Percentiles rank a stretch among this genome's conserved stretches.
Conservation (phyloP, 2,113 vertebrate genomes). For the Atherinomorus stipes region DNA sequence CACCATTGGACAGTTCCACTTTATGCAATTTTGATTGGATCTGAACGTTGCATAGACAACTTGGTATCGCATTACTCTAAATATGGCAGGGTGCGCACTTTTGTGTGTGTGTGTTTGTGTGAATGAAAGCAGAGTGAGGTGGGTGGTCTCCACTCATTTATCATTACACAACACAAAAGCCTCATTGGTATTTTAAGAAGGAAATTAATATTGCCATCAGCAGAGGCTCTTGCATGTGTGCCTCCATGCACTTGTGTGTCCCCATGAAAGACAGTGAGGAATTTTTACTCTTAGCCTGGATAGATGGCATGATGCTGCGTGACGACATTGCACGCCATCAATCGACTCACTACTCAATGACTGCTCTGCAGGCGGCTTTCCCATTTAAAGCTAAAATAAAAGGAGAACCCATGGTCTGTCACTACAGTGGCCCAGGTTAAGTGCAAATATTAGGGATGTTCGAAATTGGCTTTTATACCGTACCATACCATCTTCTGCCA, state of each 20-base stretch:
- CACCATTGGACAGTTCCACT: conserved; percentile 74
- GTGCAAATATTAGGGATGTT: conserved; percentile 57
- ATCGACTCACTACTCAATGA: conserved; percentile 33
- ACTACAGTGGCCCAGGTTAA: conserved; percentile 48
- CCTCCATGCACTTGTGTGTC: conserved; percentile 49
- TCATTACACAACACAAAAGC: conserved; percentile 83
- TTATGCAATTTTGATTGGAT: conserved; percentile 84
- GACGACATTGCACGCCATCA: conserved; percentile 46
- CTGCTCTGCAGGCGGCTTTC: conserved; percentile 57
- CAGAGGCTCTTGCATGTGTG: conserved; percentile 63
- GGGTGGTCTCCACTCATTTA: conserved; percentile 92
- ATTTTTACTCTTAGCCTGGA: conserved; percentile 34
- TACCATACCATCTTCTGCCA: too few species aligned
- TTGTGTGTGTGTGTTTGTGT: conserved; percentile 58
- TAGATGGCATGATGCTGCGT: conserved; percentile 36
- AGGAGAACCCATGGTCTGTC: conserved; percentile 38
- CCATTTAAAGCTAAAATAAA: conserved; percentile 44
- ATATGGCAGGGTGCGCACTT: conserved; percentile 66
- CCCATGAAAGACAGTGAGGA: conserved; percentile 43
- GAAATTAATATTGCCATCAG: conserved; percentile 87
- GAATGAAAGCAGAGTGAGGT: conserved; percentile 79
- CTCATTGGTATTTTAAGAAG: conserved; percentile 91
- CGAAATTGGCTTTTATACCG: too few species aligned
- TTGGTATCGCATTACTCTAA: conserved; percentile 87
- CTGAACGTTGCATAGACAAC: conserved; percentile 85